Percentiles rank a stretch among this genome's conserved stretches.
phyloP scores from a whole-genome alignment of 2,888 invertebrate species.

The Pristionchus fissidentatus region DNA sequence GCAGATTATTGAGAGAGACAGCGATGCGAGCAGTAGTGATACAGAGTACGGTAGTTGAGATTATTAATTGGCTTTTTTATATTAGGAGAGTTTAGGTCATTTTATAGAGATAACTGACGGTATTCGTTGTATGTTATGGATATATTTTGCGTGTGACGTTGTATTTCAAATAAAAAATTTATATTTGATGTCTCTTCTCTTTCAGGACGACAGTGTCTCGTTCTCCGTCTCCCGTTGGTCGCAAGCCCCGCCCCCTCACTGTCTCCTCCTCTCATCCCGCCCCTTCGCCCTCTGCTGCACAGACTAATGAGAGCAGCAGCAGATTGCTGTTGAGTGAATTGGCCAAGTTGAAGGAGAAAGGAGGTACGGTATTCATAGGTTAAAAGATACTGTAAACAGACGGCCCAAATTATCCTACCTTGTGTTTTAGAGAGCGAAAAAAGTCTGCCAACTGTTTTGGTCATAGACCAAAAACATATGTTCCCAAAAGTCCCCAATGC shows the following conservation, averaged over 20 bases:
- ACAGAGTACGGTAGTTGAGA: conserved; percentile 33
- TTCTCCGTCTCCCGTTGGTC: conserved; percentile 39
- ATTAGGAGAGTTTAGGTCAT: too few relatives aligned
- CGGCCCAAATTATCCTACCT: too few relatives aligned
- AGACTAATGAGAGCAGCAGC: background rate
- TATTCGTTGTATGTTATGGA: too few relatives aligned
- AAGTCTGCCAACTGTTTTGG: background rate
- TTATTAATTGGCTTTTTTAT: too few relatives aligned
- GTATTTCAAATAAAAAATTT: too few relatives aligned
- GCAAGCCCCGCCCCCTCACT: background rate
- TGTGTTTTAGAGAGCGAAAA: background rate
- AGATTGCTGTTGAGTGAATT: conserved; percentile 31
- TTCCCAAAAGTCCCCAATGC: too few relatives aligned
- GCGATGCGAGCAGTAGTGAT: conserved; percentile 24
- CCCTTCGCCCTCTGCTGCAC: background rate
- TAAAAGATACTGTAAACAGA: too few relatives aligned
- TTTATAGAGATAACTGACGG: too few relatives aligned
- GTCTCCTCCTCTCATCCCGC: background rate
- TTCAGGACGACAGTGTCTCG: conserved; percentile 46
- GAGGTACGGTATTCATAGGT: background rate
- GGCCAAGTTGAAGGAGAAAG: conserved; percentile 41
- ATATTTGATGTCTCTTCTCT: background rate
- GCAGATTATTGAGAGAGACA: conserved; percentile 47
- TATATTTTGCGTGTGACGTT: too few relatives aligned
- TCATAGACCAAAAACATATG: too few relatives aligned